A percentile compares a stretch with the other conserved stretches of the same genome.
These are phyloP conservation scores for Hydriomena furcata DNA, from an alignment of 2,888 invertebrate species.

Conservation along the genomic window DNA sequence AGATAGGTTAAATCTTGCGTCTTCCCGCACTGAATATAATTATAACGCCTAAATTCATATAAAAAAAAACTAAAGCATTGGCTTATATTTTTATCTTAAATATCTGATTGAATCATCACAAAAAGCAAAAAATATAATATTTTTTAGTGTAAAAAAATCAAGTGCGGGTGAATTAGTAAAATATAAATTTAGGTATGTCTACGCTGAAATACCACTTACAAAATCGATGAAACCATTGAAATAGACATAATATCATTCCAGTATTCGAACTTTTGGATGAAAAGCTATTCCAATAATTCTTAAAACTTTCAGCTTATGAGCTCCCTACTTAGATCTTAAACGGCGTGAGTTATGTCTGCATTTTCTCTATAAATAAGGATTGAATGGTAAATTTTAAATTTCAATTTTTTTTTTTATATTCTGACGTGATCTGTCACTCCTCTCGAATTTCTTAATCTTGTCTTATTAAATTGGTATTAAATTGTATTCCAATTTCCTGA, in stretches of 20 bases:
- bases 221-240: conserved; percentile 19
- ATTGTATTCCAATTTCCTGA: neutral
- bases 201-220: conserved; percentile 30
- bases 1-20: conserved; percentile 32
- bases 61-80: neutral
- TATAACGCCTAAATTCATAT: conserved; percentile 3
- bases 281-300: conserved; percentile 3
- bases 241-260: conserved; percentile 25
- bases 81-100: too few species aligned
- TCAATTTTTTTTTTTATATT: too few species aligned
- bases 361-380: conserved; percentile 11
- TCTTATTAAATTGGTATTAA: too few species aligned
- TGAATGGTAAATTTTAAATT: neutral
- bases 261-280: conserved; percentile 12
- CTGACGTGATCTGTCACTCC: too few species aligned
- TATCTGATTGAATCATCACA: conserved; percentile 15
- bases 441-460: too few species aligned
- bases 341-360: too few species aligned
- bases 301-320: conserved; percentile 7
- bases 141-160: neutral
- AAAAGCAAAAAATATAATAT: conserved; percentile 1
- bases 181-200: conserved; percentile 18
- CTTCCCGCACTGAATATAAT: conserved; percentile 37
- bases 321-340: conserved; percentile 4
- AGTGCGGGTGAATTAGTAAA: conserved; percentile 29